Evolutionary conservation across 2,797 vertebrate species (phyloP).

Genomic region (Menidia menidia): DNA sequence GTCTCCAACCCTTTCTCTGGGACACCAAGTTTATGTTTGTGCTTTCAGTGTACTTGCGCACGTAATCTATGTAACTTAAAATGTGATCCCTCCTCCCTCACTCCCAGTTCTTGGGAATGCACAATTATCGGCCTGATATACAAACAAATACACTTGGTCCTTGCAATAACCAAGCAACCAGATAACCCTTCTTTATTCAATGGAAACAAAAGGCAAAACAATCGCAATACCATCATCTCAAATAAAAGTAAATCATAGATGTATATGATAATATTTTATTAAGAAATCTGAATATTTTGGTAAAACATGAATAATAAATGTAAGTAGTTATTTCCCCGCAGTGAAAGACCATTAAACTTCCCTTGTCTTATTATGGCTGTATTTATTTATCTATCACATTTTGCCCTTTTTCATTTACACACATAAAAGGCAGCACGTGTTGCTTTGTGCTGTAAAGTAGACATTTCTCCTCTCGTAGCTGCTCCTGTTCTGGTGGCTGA

Average conservation of each 20-base stretch:
- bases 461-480: constrained; percentile 54
- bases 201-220: constrained; percentile 43
- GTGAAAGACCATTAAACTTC: constrained; percentile 4
- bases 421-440: constrained; percentile 69
- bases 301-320: neutral
- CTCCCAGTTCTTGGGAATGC: constrained; percentile 49
- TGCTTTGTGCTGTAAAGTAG: constrained; percentile 69
- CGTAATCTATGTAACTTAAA: constrained; percentile 17
- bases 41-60: constrained; percentile 7
- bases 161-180: constrained; percentile 72
- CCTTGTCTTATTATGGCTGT: constrained; percentile 20
- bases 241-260: neutral
- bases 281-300: neutral
- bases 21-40: constrained; percentile 2
- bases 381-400: constrained; percentile 40
- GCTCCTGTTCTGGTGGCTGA: constrained; percentile 66
- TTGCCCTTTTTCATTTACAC: constrained; percentile 60
- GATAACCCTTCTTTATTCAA: constrained; percentile 30
- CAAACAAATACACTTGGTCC: constrained; percentile 43
- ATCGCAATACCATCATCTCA: constrained; percentile 13
- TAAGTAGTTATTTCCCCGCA: neutral
- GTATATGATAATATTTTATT: constrained; percentile 1
- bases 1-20: neutral
- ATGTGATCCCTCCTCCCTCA: constrained; percentile 40
- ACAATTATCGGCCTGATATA: constrained; percentile 56